Evolutionary conservation across 2,113 vertebrate genomes (phyloP).

Genomic region (Mastomys natalensis): DNA sequence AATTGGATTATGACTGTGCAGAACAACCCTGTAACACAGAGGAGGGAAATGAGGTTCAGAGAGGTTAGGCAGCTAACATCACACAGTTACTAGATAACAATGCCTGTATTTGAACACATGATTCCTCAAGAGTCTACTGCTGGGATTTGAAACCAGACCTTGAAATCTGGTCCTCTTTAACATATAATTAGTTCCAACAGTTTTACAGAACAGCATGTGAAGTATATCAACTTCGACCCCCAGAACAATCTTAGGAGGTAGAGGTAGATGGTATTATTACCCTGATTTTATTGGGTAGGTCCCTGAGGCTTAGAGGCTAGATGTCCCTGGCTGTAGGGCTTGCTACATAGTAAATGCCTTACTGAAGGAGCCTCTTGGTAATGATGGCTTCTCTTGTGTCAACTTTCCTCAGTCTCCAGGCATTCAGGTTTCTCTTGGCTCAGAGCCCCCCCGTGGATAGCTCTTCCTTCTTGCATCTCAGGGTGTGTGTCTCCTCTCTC

Average conservation of each 20-base stretch:
- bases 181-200: not conserved
- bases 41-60: not conserved
- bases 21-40: not conserved
- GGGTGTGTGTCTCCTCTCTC: not conserved
- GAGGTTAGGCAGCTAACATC: not conserved
- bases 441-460: not conserved
- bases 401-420: not conserved
- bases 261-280: not conserved
- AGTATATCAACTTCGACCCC: not conserved
- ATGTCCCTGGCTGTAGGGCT: not conserved
- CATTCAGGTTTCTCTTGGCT: not conserved
- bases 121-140: not conserved
- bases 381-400: not conserved
- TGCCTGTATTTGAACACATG: not conserved
- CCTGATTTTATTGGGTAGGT: not conserved
- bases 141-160: constrained; percentile 13
- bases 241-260: not conserved
- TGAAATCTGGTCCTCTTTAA: not conserved
- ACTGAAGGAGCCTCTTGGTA: not conserved
- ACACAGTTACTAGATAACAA: not conserved
- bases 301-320: not conserved
- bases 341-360: rapidly evolving
- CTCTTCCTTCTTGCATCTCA: not conserved
- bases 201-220: not conserved
- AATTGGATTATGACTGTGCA: not conserved